Conservation (phyloP, 2,797 vertebrate genomes). For the Trematomus bernacchii region DNA sequence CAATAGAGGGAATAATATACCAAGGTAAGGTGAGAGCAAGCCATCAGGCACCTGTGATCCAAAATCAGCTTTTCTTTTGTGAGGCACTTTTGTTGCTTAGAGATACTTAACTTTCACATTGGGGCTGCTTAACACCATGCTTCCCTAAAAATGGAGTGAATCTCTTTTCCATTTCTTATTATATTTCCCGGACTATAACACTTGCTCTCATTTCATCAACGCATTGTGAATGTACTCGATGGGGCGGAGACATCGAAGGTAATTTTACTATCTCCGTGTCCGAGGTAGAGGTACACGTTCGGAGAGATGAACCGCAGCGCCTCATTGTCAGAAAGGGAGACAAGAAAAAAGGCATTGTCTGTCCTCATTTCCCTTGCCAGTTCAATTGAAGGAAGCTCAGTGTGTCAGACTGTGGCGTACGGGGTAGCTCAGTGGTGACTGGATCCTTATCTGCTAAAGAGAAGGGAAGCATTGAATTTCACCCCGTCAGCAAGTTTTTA, state of each 20-base stretch:
- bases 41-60: neutral
- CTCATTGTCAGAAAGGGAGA: constrained; percentile 47
- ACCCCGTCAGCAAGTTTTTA: constrained; percentile 66
- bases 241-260: constrained; percentile 53
- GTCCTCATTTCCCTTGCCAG: constrained; percentile 67
- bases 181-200: constrained; percentile 13
- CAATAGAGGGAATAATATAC: neutral
- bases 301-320: constrained; percentile 46
- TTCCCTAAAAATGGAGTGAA: constrained; percentile 30
- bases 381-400: constrained; percentile 61
- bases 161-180: constrained; percentile 15
- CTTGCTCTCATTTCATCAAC: constrained; percentile 60
- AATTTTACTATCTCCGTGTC: constrained; percentile 70
- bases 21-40: constrained; percentile 6
- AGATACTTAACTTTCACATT: constrained; percentile 30
- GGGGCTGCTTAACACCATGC: constrained; percentile 1
- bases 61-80: constrained; percentile 17
- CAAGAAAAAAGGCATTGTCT: constrained; percentile 44
- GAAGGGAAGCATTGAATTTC: constrained; percentile 59
- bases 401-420: constrained; percentile 38
- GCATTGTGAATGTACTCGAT: constrained; percentile 54
- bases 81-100: constrained; percentile 6
- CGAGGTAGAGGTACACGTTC: constrained; percentile 46
- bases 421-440: constrained; percentile 53
- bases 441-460: constrained; percentile 73